Evolutionary conservation across 1,140 invertebrate species (phyloP), one percentile per base, ranked within the genome.

Genomic region (Heterodera carotae): DNA sequence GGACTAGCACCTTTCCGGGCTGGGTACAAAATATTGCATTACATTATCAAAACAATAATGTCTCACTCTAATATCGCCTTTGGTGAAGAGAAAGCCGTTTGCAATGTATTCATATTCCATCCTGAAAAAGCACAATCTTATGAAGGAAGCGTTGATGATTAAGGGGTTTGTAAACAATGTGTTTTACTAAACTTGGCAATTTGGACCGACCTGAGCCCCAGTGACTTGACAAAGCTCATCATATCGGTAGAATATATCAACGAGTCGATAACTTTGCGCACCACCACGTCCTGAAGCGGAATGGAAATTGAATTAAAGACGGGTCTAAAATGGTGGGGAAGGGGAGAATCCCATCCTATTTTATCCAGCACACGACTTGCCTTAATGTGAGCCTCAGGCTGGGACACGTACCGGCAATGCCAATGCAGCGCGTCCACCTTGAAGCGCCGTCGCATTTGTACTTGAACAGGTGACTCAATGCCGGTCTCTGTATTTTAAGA

Each of bases 391-490:
- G 66, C 31, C 34, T 76, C 84, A 2, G 72, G 84, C 18, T 62
- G 72, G 27, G 75, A 83, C 53, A 85, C 62, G 48, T 85, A 83
- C n/a, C 80, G 83, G 43, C 74, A 78, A 48, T 83, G 83, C 82
- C 83, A 85, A 36, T 79, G 71, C 33, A 74, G 34, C 15, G 39
- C 34, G 36, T 82, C 81, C 18, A 62, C 53, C 31, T 80, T 84
- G 8, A 77, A 53, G 12, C 79, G 71, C 22, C 82, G 56, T 8
- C 82, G 67, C 80, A 83, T 83, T n/a, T 76, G 82, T 8, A 83
- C 83, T 53, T 85, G 79, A 3, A 83, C 68, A 3, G 79, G 78
- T 29, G 75, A 73, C 29, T 83, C 81, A 60, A 64, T 25, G 15
- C 68, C 81, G 2, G 70, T 73, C 60, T 69, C 82, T 78, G 53